Base-by-base conservation (phyloP, 2,113 vertebrate genomes). In the Aegotheles bennettii region DNA sequence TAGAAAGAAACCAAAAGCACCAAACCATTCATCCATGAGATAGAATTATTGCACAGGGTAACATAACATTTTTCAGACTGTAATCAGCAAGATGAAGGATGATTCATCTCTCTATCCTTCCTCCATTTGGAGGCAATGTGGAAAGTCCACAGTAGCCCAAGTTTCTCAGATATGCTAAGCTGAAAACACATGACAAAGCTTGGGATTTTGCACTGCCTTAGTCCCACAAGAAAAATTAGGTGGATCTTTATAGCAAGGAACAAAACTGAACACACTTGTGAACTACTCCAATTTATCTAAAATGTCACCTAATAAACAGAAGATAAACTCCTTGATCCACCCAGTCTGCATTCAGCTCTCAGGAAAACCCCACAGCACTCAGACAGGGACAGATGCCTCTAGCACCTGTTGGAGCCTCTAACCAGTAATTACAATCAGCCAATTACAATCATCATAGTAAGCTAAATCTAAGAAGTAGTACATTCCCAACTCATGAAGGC, bases 1-100 rank as follows among this genome's bases (percentile, higher is more conserved):
- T 9, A 56, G 31, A 83, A 92, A 84, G 53, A 76, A 93, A 89
- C 29, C 33, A 84, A 92, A 83, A 75, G 64, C 42, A 93, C 29
- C 20, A 60, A 78, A 78, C 10, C 59, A 82, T 61, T 89, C 26
- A 80, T 59, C 23, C 12, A 51, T 14, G 16, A 76, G 21, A 69
- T 5, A 35, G 7, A 63, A 71, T 48, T 69, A 87, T 11, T 56
- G 48, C 43, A 53, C 6, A 76, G 26, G 7, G 18, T 31, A 69
- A 53, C 26, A 16, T 36, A 68, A 68, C 23, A 64, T 25, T 73
- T 84, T 40, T 77, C 33, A 77, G 35, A 63, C 1, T 38, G 19
- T 43, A 76, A 77, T 6, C 31, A 79, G 29, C 35, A 87, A 65
- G 36, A 45, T 8, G 13, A 81, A 82, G 29, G 63, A 43, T 23